Evolutionary conservation across 2,113 vertebrate genomes (phyloP).

Genomic region (Hippocampus comes): DNA sequence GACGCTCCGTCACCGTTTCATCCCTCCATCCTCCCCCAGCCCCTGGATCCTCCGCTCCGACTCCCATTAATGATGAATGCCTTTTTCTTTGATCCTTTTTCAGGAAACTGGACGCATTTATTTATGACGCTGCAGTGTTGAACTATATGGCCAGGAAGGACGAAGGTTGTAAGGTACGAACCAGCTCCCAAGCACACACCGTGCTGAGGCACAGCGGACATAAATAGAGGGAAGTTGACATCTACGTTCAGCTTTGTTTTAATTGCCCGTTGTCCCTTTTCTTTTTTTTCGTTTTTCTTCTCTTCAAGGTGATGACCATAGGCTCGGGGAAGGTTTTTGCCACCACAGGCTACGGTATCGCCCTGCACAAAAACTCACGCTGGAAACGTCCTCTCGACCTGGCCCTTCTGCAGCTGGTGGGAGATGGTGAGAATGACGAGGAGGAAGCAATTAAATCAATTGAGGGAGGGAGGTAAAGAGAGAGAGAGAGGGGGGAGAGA

Average conservation of each 20-base stretch:
- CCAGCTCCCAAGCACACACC: constrained; percentile 10
- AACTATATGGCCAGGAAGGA: constrained; percentile 96
- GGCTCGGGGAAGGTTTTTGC: constrained; percentile 92
- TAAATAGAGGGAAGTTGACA: background rate
- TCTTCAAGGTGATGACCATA: constrained; percentile 83
- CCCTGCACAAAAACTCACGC: constrained; percentile 88
- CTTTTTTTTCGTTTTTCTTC: background rate
- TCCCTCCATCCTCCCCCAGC: constrained; percentile 32
- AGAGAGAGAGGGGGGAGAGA: too few species aligned
- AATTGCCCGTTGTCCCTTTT: background rate
- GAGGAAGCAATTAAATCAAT: constrained; percentile 41
- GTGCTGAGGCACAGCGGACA: background rate
- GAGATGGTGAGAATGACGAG: constrained; percentile 78
- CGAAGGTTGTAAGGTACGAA: constrained; percentile 90
- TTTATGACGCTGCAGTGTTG: constrained; percentile 90
- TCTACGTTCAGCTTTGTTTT: background rate
- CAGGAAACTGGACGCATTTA: constrained; percentile 92
- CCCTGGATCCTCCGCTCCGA: constrained; percentile 25
- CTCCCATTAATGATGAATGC: constrained; percentile 57
- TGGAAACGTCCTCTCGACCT: constrained; percentile 91
- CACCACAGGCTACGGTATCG: constrained; percentile 91
- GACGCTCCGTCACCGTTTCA: background rate
- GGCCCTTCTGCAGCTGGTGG: constrained; percentile 88
- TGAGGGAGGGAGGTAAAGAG: constrained; percentile 21
- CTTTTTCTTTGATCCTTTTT: constrained; percentile 48